Evolutionary conservation across 1,140 invertebrate genomes (phyloP), one percentile per base, ranked within the genome.

Genomic region (Brachionus asplanchnoidis): DNA sequence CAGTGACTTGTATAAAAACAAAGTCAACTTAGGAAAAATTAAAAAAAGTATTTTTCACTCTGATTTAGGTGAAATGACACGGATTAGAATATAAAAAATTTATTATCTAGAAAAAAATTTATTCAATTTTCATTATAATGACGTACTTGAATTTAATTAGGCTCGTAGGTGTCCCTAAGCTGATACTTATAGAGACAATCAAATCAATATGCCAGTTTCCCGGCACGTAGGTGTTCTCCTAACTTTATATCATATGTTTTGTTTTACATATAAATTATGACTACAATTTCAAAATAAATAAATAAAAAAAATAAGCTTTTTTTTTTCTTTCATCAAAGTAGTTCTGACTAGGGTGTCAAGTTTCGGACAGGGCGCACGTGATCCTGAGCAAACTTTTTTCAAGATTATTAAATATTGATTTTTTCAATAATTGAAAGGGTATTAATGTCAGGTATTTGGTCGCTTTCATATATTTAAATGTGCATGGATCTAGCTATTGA

Each of bases 191-290:
- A 32, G 66, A 32, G 66, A 68, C 66, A 68, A n/a, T 32, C 11
- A 20, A 68, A 40, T 68, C 66, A 40, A 68, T 68, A 68, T 60
- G 53, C 17, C 20, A 20, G n/a, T 60, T 60, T 60, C 53, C 2
- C 53, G 5, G 9, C 53, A 60, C 20, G 53, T 60, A 60, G 53
- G 53, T 26, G 53, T 60, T 60, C 53, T 68, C 26, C 32, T 40
- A 68, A 68, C 26, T 14, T n/a, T 40, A 68, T 32, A 68, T 68
- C 66, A 68, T 68, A 68, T 68, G 66, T 68, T 68, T 65, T 68
- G 66, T 20, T 20, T 60, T 60, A 60, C 20, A 60, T 68, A 68
- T 68, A 68, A 68, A 68, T 68, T 68, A 68, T 68, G 66, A 32
- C 26, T 68, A 68, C 28, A 68, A 20, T 68, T 68, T 68, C 66